Evolutionary conservation across 2,797 vertebrate species (phyloP), one percentile per base, ranked within the genome.

Genomic region (Anniella stebbinsi): DNA sequence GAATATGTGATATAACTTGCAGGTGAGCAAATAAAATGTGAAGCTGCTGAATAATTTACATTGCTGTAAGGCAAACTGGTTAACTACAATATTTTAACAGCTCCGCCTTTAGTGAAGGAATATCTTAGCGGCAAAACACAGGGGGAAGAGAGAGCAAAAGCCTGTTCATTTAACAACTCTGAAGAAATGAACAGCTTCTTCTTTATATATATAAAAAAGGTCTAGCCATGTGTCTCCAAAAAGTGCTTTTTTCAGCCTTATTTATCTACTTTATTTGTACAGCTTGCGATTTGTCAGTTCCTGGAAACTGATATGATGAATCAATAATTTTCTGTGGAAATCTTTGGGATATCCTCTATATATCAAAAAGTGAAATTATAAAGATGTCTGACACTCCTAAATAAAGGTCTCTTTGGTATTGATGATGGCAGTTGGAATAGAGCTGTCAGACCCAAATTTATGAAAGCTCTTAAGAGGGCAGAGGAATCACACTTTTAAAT

Each of bases 391-490:
- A 86, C 36, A 91, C 51, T 91, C 67, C 89, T 94, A 95, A 95
- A 94, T 94, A 94, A 95, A 84, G 92, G 12, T 89, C 45, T 93
- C 45, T 91, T 94, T 95, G 72, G 72, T 94, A 89, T 90, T 94
- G 69, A 93, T 92, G 30, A 94, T 94, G 87, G 84, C 83, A 95
- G 45, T 38, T 93, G 88, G 77, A 96, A 95, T 94, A 80, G 91
- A 95, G 80, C 23, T 93, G 83, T 92, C 54, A 1, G 86, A 92
- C 17, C 5, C 73, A 95, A 93, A 96, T 95, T 94, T 95, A 95
- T 93, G 69, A 84, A 94, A 95, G 83, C 87, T 94, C 10, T 95
- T 94, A 82, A 88, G 69, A 92, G 41, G 38, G 60, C 45, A 94
- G 72, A 76, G 83, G 88, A 95, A 94, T 86, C 82, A 87, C 0